Conservation (phyloP, 2,113 vertebrate species). For the Ictalurus punctatus region DNA sequence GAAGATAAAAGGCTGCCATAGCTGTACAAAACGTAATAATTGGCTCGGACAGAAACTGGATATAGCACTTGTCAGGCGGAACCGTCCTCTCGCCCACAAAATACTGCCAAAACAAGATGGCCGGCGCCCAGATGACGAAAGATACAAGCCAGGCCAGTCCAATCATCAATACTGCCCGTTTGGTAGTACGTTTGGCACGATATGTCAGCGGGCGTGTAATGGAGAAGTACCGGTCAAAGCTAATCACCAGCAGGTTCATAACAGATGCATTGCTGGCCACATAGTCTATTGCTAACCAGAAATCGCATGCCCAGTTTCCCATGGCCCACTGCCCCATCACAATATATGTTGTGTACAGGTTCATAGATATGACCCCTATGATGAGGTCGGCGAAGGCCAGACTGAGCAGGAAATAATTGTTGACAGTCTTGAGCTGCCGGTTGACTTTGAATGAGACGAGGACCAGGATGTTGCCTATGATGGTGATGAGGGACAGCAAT, state of each 20-base stretch:
- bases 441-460: conserved; percentile 97
- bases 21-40: conserved; percentile 94
- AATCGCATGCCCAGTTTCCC: conserved; percentile 90
- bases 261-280: conserved; percentile 97
- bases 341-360: conserved; percentile 91
- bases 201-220: conserved; percentile 94
- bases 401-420: conserved; percentile 95
- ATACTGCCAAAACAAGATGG: conserved; percentile 96
- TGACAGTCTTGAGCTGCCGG: conserved; percentile 96
- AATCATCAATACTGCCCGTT: conserved; percentile 91
- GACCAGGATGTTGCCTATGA: conserved; percentile 94
- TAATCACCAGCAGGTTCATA: conserved; percentile 97
- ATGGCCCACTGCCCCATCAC: conserved; percentile 93
- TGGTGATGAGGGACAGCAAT: conserved; percentile 86
- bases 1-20: conserved; percentile 95
- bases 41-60: conserved; percentile 90
- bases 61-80: conserved; percentile 80
- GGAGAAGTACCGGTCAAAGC: conserved; percentile 97
- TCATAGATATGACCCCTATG: conserved; percentile 97
- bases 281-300: conserved; percentile 95
- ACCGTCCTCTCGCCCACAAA: conserved; percentile 92
- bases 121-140: conserved; percentile 93
- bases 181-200: conserved; percentile 94
- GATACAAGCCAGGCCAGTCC: conserved; percentile 96
- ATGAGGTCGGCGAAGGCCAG: conserved; percentile 95